Conservation (phyloP, 2,888 invertebrate genomes). For the Hermaeophaga mercurialis region DNA sequence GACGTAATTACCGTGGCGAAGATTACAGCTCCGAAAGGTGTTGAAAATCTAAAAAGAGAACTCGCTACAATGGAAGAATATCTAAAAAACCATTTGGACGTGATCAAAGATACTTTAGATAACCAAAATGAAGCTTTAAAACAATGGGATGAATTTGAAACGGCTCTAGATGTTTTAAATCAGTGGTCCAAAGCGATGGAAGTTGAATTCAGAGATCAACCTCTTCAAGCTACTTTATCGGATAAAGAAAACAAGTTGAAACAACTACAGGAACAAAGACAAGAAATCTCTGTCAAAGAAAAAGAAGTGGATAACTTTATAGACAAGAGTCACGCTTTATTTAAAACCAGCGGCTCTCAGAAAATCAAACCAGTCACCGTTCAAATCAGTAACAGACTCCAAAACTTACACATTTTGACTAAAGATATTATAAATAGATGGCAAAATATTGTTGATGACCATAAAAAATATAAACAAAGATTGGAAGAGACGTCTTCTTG, state of each 20-base stretch:
- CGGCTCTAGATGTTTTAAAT: constrained; percentile 76
- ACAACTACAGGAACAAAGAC: constrained; percentile 73
- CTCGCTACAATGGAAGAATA: constrained; percentile 71
- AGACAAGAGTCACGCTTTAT: constrained; percentile 84
- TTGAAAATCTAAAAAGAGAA: constrained; percentile 73
- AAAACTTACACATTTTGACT: constrained; percentile 76
- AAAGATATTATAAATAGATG: constrained; percentile 87
- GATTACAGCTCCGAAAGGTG: constrained; percentile 82
- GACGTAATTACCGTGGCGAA: constrained; percentile 71
- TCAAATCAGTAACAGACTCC: constrained; percentile 79
- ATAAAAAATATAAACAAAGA: constrained; percentile 77
- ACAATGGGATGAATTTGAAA: constrained; percentile 89
- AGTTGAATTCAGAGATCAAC: constrained; percentile 83
- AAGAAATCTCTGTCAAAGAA: constrained; percentile 79
- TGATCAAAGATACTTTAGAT: constrained; percentile 59
- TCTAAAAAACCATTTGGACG: constrained; percentile 69
- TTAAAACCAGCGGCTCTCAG: constrained; percentile 83
- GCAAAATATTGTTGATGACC: constrained; percentile 83
- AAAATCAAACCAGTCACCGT: constrained; percentile 84
- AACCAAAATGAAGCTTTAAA: constrained; percentile 76
- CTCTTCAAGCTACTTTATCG: constrained; percentile 76
- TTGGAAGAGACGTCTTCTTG: constrained; percentile 76
- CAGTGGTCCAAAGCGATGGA: constrained; percentile 89
- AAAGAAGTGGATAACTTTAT: constrained; percentile 85
- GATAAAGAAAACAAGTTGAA: constrained; percentile 81